phyloP scores from a whole-genome alignment of 1,140 invertebrate genomes.

The Scylla paramamosain region DNA sequence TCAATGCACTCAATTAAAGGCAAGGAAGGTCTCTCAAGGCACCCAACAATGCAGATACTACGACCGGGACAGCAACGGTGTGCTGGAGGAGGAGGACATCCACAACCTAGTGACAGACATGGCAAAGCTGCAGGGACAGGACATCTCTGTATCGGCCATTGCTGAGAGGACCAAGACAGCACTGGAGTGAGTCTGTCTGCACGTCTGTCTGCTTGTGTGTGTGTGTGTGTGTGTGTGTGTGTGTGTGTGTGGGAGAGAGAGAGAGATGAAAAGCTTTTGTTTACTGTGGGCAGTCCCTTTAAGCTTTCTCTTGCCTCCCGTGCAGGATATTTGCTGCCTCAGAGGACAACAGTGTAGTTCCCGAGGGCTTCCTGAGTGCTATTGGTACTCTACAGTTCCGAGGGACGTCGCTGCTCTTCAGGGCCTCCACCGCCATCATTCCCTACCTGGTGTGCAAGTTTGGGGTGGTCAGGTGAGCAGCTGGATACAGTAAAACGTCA shows the following conservation, averaged over 20 bases:
- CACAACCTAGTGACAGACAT: conserved; percentile 81
- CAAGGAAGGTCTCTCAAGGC: too few relatives aligned
- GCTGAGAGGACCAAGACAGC: conserved; percentile 80
- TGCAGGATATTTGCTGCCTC: neutral
- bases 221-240: too few relatives aligned
- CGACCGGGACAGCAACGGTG: conserved; percentile 81
- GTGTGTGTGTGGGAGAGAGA: too few relatives aligned
- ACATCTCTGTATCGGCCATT: conserved; percentile 79
- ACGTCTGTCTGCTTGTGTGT: neutral
- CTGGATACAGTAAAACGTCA: too few relatives aligned
- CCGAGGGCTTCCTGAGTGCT: neutral
- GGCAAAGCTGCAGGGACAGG: conserved; percentile 79
- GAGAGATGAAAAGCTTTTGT: too few relatives aligned
- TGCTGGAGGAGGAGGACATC: conserved; percentile 79
- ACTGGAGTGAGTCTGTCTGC: conserved; percentile 79
- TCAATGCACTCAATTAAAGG: too few relatives aligned
- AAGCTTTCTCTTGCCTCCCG: neutral
- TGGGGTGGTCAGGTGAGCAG: neutral
- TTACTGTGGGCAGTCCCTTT: too few relatives aligned
- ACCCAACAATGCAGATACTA: conserved; percentile 80
- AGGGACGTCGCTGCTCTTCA: conserved; percentile 82
- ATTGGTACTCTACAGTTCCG: neutral
- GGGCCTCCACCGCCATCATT: conserved; percentile 78
- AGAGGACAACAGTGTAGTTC: neutral
- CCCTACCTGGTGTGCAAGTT: conserved; percentile 55